These are phyloP conservation scores for Peromyscus aztecus DNA, from an alignment of 2,797 vertebrate species.

Conservation along the genomic window DNA sequence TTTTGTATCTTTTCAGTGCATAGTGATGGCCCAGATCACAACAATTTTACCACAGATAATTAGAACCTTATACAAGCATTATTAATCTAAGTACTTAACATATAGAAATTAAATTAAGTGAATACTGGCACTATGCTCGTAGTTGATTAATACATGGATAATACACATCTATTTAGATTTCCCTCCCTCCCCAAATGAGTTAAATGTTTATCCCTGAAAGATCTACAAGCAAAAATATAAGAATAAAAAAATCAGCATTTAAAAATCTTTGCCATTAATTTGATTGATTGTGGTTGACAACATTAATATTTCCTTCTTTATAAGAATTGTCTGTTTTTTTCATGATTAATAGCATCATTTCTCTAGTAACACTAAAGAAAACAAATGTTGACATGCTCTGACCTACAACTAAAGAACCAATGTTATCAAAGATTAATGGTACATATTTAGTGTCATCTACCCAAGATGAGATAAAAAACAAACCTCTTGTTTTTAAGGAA, in stretches of 20 bases:
- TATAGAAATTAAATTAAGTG: not conserved
- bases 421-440: not conserved
- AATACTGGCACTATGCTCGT: not conserved
- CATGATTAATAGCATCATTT: not conserved
- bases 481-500: not conserved
- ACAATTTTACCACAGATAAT: not conserved
- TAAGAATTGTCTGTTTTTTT: too few species aligned
- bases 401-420: not conserved
- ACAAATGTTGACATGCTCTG: not conserved
- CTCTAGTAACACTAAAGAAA: too few species aligned
- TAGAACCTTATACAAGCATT: not conserved
- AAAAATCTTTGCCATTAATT: not conserved
- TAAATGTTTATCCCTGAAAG: not conserved
- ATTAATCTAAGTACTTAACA: not conserved
- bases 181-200: too few species aligned
- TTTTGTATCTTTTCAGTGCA: not conserved
- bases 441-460: not conserved
- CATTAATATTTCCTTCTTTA: not conserved
- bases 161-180: not conserved
- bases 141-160: not conserved
- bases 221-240: not conserved
- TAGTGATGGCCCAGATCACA: not conserved
- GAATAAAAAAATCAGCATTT: not conserved
- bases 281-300: not conserved
- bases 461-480: not conserved